Evolutionary conservation across 2,113 vertebrate species (phyloP).

Genomic region (Misgurnus mizolepis): DNA sequence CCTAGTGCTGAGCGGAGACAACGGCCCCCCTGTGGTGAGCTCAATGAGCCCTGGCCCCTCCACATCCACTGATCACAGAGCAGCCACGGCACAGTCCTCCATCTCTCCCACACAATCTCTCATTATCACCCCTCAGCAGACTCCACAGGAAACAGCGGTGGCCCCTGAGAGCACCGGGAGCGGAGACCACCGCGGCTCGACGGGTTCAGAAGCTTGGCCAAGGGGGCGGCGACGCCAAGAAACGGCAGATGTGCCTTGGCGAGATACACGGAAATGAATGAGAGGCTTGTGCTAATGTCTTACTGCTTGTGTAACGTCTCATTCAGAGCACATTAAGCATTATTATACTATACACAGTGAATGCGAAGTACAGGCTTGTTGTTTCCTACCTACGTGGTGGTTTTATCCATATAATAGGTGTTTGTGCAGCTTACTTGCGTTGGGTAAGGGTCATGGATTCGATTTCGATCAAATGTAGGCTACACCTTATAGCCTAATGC

Average conservation of each 20-base stretch:
- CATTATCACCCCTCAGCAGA: slow-evolving; percentile 49
- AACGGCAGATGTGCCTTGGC: slow-evolving; percentile 49
- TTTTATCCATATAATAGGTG: too few relatives aligned
- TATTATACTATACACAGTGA: neutral
- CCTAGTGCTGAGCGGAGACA: slow-evolving; percentile 24
- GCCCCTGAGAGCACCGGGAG: neutral
- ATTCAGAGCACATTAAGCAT: slow-evolving; percentile 3
- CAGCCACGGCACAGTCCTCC: neutral
- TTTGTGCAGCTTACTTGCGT: too few relatives aligned
- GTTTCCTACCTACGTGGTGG: too few relatives aligned
- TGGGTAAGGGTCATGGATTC: too few relatives aligned
- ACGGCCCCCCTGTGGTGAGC: slow-evolving; percentile 18
- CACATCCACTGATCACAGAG: slow-evolving; percentile 32
- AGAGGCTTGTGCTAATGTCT: slow-evolving; percentile 13
- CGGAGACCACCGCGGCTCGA: slow-evolving; percentile 1
- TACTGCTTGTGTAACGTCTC: neutral
- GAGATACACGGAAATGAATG: slow-evolving; percentile 30
- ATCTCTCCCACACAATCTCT: slow-evolving; percentile 36
- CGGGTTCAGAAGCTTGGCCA: neutral
- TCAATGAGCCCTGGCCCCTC: slow-evolving; percentile 45
- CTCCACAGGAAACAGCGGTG: slow-evolving; percentile 13
- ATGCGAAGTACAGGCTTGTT: too few relatives aligned
- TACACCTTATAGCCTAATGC: too few relatives aligned
- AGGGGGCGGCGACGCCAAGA: slow-evolving; percentile 3
- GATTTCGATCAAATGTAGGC: too few relatives aligned